Evolutionary conservation across 2,797 vertebrate genomes (phyloP).

Genomic region (Streptopelia turtur): DNA sequence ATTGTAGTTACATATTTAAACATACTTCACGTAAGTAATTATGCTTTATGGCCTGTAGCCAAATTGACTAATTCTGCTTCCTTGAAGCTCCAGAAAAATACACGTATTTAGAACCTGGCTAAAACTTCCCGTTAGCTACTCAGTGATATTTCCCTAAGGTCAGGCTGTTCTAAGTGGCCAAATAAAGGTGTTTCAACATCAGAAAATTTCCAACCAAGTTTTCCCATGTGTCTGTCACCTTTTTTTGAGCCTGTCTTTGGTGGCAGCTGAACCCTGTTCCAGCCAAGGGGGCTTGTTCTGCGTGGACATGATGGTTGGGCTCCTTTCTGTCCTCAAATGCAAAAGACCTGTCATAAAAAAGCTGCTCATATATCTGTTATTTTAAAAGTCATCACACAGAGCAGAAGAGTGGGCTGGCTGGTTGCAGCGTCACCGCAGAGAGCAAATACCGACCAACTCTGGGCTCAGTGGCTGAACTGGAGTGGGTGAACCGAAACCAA

Average conservation of each 20-base stretch:
- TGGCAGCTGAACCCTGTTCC: not conserved
- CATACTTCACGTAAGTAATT: slow-evolving; percentile 69
- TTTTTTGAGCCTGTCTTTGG: not conserved
- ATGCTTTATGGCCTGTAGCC: slow-evolving; percentile 68
- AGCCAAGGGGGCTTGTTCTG: not conserved
- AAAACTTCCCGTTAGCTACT: slow-evolving; percentile 47
- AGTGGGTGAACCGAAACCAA: not conserved
- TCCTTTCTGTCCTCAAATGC: not conserved
- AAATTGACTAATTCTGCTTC: slow-evolving; percentile 70
- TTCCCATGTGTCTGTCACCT: not conserved
- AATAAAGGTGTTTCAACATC: not conserved
- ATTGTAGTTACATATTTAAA: slow-evolving; percentile 74
- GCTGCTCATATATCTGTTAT: not conserved
- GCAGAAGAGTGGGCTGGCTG: not conserved
- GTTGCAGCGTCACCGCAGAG: not conserved
- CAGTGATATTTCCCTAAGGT: not conserved
- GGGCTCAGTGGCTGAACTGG: not conserved
- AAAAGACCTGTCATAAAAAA: not conserved
- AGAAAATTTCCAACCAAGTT: not conserved
- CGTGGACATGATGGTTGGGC: accelerated
- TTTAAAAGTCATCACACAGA: not conserved
- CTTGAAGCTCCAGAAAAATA: slow-evolving; percentile 65
- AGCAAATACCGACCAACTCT: not conserved
- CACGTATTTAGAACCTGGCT: slow-evolving; percentile 58
- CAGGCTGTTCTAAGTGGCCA: not conserved